Percentiles rank a stretch among this genome's conserved stretches.
Evolutionary conservation across 2,888 invertebrate species (phyloP).

Genomic region (Nebria brevicollis): DNA sequence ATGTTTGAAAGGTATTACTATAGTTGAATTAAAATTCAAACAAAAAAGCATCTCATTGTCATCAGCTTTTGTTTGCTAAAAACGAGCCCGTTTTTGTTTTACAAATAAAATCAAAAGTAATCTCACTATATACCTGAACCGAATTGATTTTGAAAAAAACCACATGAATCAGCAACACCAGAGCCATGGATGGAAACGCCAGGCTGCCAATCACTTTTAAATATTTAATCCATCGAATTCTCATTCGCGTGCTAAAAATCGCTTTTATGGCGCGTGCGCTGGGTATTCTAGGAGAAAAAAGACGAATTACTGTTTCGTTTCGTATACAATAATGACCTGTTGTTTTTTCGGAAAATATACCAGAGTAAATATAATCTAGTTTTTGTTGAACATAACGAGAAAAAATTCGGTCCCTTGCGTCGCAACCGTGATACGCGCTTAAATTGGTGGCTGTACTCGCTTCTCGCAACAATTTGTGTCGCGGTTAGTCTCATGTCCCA

Average conservation of each 20-base stretch:
- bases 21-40: background rate
- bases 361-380: slow-evolving; percentile 30
- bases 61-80: background rate
- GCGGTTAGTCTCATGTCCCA: slow-evolving; percentile 15
- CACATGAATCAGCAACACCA: slow-evolving; percentile 26
- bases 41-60: background rate
- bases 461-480: slow-evolving; percentile 31
- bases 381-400: slow-evolving; percentile 33
- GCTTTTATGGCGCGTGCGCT: slow-evolving; percentile 15
- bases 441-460: slow-evolving; percentile 18
- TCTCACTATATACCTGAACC: slow-evolving; percentile 24
- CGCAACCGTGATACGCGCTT: slow-evolving; percentile 20
- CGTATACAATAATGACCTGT: slow-evolving; percentile 28
- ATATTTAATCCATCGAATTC: slow-evolving; percentile 38
- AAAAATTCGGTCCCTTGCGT: slow-evolving; percentile 29
- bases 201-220: slow-evolving; percentile 38
- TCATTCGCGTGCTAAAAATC: slow-evolving; percentile 32
- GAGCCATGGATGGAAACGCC: slow-evolving; percentile 9
- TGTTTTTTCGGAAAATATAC: slow-evolving; percentile 25
- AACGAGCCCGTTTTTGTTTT: background rate
- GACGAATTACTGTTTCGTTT: slow-evolving; percentile 33
- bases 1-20: too few relatives aligned
- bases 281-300: background rate
- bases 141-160: slow-evolving; percentile 29
- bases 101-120: slow-evolving; percentile 26